A percentile compares a stretch with the other conserved stretches of the same genome.
These are phyloP conservation scores for Tetramorium alpestre DNA, from an alignment of 1,140 invertebrate genomes.

Conservation along the genomic window DNA sequence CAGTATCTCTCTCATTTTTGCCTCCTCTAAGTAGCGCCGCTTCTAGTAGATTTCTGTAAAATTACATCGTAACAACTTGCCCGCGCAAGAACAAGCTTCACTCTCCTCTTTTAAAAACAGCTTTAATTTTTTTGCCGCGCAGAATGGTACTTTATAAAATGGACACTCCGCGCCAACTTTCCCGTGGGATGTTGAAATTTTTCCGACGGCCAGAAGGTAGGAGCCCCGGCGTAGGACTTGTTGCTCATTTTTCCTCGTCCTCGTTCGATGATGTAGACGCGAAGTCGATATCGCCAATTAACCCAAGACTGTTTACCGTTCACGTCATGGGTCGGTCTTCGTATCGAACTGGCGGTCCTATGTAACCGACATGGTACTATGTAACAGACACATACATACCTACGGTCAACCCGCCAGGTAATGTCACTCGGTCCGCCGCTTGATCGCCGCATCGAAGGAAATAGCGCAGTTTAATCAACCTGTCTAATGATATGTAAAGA, in stretches of 20 bases:
- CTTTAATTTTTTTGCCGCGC: constrained; percentile 19
- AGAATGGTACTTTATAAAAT: constrained; percentile 15
- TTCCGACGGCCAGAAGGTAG: neutral
- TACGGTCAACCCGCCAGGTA: constrained; percentile 42
- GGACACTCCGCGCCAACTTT: neutral
- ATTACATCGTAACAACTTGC: constrained; percentile 27
- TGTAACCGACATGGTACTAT: constrained; percentile 24
- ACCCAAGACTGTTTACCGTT: constrained; percentile 34
- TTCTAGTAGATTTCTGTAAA: constrained; percentile 19
- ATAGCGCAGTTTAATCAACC: neutral
- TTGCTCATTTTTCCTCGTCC: constrained; percentile 18
- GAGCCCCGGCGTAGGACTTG: neutral
- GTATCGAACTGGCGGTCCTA: neutral
- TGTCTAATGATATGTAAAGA: neutral
- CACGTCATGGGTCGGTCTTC: neutral
- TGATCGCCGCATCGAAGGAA: neutral
- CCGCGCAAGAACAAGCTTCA: neutral
- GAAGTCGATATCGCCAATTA: constrained; percentile 55
- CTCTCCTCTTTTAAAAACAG: constrained; percentile 13
- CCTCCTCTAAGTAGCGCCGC: neutral
- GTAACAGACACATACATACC: constrained; percentile 47
- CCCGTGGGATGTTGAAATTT: constrained; percentile 18
- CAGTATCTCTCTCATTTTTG: neutral
- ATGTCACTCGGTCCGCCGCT: constrained; percentile 15
- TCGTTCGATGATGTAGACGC: neutral